Percentiles rank a stretch among this genome's conserved stretches.
Conservation (phyloP, 2,888 invertebrate species). For the Stramonita haemastoma region DNA sequence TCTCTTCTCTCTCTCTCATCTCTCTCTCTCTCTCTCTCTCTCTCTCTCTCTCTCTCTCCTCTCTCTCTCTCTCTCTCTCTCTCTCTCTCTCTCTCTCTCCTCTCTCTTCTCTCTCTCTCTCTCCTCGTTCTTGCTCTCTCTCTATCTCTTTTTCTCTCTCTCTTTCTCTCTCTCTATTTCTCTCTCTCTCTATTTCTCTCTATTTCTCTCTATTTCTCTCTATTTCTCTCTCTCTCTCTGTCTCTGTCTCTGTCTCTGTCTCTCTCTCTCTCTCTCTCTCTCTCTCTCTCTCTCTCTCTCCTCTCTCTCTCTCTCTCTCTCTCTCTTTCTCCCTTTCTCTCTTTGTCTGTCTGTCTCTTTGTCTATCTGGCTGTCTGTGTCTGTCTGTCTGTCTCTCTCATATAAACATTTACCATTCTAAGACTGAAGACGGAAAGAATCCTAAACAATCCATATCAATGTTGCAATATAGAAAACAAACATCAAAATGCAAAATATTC, state of each 20-base stretch:
- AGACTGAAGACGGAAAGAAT: too few relatives aligned
- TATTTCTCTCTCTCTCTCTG: not conserved
- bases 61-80: not conserved
- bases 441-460: too few relatives aligned
- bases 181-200: not conserved
- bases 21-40: slow-evolving; percentile 6
- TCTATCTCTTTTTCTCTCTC: not conserved
- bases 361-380: not conserved
- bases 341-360: not conserved
- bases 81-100: not conserved
- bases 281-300: not conserved
- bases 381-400: not conserved
- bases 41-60: not conserved
- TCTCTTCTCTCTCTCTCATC: not conserved
- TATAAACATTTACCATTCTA: too few relatives aligned
- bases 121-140: not conserved
- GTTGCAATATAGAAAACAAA: too few relatives aligned
- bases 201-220: not conserved
- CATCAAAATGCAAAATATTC: too few relatives aligned
- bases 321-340: not conserved
- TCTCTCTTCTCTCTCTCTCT: too few relatives aligned
- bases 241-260: not conserved
- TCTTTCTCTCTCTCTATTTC: not conserved
- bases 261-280: not conserved
- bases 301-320: not conserved